Evolutionary conservation across 2,888 invertebrate species (phyloP), one percentile per base, ranked within the genome.

Genomic region (Trissoscelio sp.): DNA sequence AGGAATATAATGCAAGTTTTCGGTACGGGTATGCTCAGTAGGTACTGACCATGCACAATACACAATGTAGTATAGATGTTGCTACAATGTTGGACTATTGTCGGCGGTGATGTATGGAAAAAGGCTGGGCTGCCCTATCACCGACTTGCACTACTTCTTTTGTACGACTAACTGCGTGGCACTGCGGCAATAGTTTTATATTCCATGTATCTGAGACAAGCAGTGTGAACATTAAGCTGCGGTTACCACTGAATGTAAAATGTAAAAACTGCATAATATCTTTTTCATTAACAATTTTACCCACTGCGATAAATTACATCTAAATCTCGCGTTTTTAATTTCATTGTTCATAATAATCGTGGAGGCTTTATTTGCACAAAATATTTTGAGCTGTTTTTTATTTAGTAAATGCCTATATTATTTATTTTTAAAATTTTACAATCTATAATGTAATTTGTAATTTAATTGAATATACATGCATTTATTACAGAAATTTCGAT

Each of bases 71-170:
- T 28, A 72, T 70, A 74, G 74, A 81, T 73, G 55, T 79, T 66
- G 75, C 53, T 77, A 79, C 73, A 79, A 78, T 55, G 39, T 70
- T 18, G 14, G 31, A 74, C 74, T 75, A 83, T 83, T 84, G 83
- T 85, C 69, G 79, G 55, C 62, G 57, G 83, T 84, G 85, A 85
- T 85, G 81, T 85, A 85, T 84, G 77, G 79, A 83, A 75, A 77
- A 80, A 82, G 79, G 83, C 58, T 66, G 70, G 77, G 7, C 83
- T 75, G 80, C 81, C 77, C 81, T 81, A 81, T 83, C 75, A 74
- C 78, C 51, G 78, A 84, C 79, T 79, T 67, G 77, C 14, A 79
- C 81, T 83, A 84, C 79, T 83, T 81, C 77, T 70, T 74, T 78
- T 78, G 66, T 81, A 57, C 60, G n/a, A 73, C 67, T 55, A 74